Base-by-base conservation (phyloP, 2,888 invertebrate species). In the Acleris emargana region DNA sequence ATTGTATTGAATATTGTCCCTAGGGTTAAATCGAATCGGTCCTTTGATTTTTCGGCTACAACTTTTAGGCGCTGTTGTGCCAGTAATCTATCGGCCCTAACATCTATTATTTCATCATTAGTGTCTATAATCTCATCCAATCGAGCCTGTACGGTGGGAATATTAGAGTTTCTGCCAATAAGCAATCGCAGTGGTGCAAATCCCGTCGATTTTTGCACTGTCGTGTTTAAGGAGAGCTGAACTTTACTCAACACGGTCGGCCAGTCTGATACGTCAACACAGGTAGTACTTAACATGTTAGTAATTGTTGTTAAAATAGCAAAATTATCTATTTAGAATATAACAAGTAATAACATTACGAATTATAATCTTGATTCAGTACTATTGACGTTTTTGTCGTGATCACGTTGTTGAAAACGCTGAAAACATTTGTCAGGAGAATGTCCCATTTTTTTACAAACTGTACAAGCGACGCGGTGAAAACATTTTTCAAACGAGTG, bases 1-100 rank as follows among this genome's bases (percentile, higher is more conserved):
- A n/a, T n/a, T n/a, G n/a, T n/a, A n/a, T n/a, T n/a, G n/a, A n/a
- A 64, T 28, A 13, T 51, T 64, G 42, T 64, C 28, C 2, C 63
- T 51, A 28, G 28, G 2, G 25, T 18, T 1, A 18, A 13, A 47
- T 64, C 63, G 47, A 64, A 64, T n/a, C 63, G 52, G 16, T 17
- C 13, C 13, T 51, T 51, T 20, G 22, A 51, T 25, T 51, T 51
- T 25, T 51, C 18, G 4, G 53, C 32, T 17, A 13, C 38, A 53
- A 45, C 9, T 42, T 53, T 47, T 53, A 28, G 22, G 17, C 53
- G 61, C 43, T 51, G 52, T 18, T 9, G 13, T 7, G 28, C 22
- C 13, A 53, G 11, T 17, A 45, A 38, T 2, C 62, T 57, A 52
- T 63, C 62, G 1, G 57, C 38, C 38, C 57, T 20, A 5, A 51